Base-by-base conservation (phyloP, 2,113 vertebrate species). In the Spea multiplicata region DNA sequence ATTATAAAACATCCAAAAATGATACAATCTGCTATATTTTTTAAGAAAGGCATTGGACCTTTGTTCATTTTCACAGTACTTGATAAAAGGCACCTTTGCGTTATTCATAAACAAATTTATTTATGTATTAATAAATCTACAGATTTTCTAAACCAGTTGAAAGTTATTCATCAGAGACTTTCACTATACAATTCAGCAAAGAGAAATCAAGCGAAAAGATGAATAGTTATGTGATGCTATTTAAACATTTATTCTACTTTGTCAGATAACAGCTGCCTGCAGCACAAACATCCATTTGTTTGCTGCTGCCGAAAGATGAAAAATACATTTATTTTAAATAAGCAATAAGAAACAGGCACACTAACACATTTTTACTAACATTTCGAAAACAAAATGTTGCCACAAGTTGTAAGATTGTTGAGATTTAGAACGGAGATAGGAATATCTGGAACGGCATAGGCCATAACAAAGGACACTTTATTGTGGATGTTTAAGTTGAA, bases 241-340 rank as follows among this genome's bases (percentile, higher is more conserved):
- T 79, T 73, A 79, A 79, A 79, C 70, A 79, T 79, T 79, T 79
- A 79, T 79, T 79, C 70, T 73, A 79, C 70, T 66, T 66, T 66
- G 70, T 79, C 68, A 73, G 77, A 73, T 73, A 79, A 79, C 77
- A 79, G 77, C 70, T 79, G 77, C 77, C 77, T 79, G 77, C 77
- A 79, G 77, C 77, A 79, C 49, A 79, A 79, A 79, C 64, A 79
- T 79, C 77, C 77, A 79, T 79, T 79, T 79, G 77, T 79, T 79
- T 79, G 65, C 44, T 53, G 13, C 70, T 65, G 70, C 61, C 66
- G 62, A 49, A 73, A 73, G 70, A 79, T 79, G 77, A 73, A 79
- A 73, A 73, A 73, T 73, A 57, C 62, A 79, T 79, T 79, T 61
- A 73, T 79, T 52, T 73, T 78, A 79, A 79, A 79, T 79, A 79